Conservation (phyloP, 2,888 invertebrate genomes). For the Cristatella mucedo region DNA sequence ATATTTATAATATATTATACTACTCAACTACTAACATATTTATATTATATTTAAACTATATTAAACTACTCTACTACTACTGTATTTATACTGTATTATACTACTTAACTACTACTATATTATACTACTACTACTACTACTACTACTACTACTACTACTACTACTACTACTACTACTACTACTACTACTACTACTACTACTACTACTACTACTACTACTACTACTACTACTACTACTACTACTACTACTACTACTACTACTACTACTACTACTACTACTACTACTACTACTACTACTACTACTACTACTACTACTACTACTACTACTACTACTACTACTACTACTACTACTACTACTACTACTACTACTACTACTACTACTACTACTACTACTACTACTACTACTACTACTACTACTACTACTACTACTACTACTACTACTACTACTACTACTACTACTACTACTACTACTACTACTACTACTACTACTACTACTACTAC, state of each 20-base stretch:
- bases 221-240: conserved; percentile 10
- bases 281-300: conserved; percentile 11
- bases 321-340: conserved; percentile 11
- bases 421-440: conserved; percentile 11
- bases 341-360: conserved; percentile 11
- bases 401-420: conserved; percentile 11
- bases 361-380: conserved; percentile 11
- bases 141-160: conserved; percentile 9
- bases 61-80: no score
- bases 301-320: conserved; percentile 9
- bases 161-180: background rate
- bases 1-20: no score
- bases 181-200: conserved; percentile 11
- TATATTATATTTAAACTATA: no score
- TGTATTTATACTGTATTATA: no score
- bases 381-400: conserved; percentile 11
- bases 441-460: conserved; percentile 10
- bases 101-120: no score
- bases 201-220: conserved; percentile 6
- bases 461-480: conserved; percentile 10
- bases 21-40: no score
- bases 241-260: conserved; percentile 11
- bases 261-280: conserved; percentile 10
- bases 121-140: no score
- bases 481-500: conserved; percentile 10